Evolutionary conservation across 2,113 vertebrate genomes (phyloP).

Genomic region (human): DNA sequence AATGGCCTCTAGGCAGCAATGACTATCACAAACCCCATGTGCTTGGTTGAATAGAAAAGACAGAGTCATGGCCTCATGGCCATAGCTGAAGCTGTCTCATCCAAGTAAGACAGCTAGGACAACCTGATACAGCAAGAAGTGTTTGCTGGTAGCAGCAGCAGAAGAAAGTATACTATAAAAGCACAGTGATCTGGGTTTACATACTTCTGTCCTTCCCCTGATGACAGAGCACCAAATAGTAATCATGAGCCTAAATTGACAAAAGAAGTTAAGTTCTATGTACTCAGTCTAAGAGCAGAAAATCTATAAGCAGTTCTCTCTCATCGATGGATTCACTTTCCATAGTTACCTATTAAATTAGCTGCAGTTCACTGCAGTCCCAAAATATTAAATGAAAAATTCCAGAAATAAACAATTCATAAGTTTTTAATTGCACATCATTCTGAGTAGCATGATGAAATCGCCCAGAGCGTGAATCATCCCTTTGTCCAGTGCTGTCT

Average conservation of each 20-base stretch:
- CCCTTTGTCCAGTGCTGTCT: neutral
- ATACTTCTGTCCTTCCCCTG: neutral
- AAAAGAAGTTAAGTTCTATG: neutral
- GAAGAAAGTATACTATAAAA: neutral
- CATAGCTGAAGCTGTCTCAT: neutral
- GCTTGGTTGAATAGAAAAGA: conserved; percentile 11
- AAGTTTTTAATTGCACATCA: neutral
- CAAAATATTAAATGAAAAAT: neutral
- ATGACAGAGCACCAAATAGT: neutral
- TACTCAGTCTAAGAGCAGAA: neutral
- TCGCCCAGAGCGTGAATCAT: neutral
- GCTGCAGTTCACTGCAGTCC: neutral
- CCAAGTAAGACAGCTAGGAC: neutral
- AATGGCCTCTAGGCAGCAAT: neutral
- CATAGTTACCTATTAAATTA: neutral
- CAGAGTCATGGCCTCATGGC: neutral
- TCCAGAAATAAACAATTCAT: neutral
- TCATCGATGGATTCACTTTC: neutral
- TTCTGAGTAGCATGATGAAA: neutral
- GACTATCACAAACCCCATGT: neutral
- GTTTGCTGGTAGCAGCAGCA: neutral
- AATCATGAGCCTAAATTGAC: neutral
- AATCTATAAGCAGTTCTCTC: neutral
- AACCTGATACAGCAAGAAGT: neutral
- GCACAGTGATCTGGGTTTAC: neutral